Evolutionary conservation across 2,888 invertebrate species (phyloP), one percentile per base, ranked within the genome.

Genomic region (Drymonia ruficornis): DNA sequence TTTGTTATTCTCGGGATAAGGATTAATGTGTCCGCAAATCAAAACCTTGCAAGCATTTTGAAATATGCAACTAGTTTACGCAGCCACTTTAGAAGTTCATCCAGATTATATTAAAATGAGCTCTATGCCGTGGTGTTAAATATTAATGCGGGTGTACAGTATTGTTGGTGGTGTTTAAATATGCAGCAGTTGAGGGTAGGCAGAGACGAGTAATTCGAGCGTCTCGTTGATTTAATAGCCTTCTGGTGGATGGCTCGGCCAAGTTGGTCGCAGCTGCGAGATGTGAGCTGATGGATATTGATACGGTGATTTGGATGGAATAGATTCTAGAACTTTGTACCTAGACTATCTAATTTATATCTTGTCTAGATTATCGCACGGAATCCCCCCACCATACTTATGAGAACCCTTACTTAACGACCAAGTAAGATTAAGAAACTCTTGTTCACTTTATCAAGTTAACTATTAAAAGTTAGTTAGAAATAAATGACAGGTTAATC

Each of bases 11-110:
- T 12, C 0, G 4, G 0, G 8, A 63, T 77, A 80, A 60, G 65
- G 40, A 12, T 47, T 12, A 16, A 29, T 11, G 0, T 0, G 19
- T 53, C 12, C 18, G 75, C 52, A 73, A 8, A 13, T 28, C 7
- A 13, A 59, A 76, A 72, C 9, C 57, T 77, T 63, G 79, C 70
- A 54, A 61, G 67, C 61, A 68, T 77, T 81, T 80, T 80, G 81
- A 86, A 87, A 87, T 86, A 88, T 85, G 83, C 86, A 84, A 84
- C 83, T 85, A 87, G 84, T 87, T 85, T 81, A 83, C 80, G 74
- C 76, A 73, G 75, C 83, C 80, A 83, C 63, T 76, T 83, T 76
- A 70, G 63, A 53, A 61, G 48, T 68, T 64, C 67, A 55, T 56
- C 57, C 52, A 59, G 59, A 55, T 59, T 65, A 62, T 53, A 56